Conservation (phyloP, 1,140 invertebrate genomes). For the Oryctes rhinoceros region DNA sequence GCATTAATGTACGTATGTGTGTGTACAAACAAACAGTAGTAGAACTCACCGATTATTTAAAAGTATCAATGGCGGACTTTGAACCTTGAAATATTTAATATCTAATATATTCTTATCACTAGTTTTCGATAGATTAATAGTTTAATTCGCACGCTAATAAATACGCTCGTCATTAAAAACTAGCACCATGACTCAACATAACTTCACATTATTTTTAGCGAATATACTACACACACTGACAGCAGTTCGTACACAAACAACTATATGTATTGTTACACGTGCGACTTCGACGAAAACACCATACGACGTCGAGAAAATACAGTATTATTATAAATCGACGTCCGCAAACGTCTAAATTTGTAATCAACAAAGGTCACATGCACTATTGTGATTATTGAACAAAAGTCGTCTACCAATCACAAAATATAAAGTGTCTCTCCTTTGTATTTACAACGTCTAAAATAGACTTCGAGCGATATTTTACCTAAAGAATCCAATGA, state of each 20-base stretch:
- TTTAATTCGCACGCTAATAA: conserved; percentile 36
- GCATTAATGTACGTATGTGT: not conserved
- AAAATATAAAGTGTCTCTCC: conserved; percentile 26
- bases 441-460: conserved; percentile 35
- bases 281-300: not conserved
- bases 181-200: conserved; percentile 39
- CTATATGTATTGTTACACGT: conserved; percentile 24
- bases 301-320: not conserved
- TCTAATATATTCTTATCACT: conserved; percentile 31
- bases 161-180: conserved; percentile 28
- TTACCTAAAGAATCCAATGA: conserved; percentile 17
- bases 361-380: conserved; percentile 48
- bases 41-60: conserved; percentile 33
- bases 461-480: conserved; percentile 17
- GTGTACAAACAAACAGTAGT: conserved; percentile 27
- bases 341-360: conserved; percentile 9
- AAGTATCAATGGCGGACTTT: conserved; percentile 30
- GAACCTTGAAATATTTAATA: conserved; percentile 38
- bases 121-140: conserved; percentile 36
- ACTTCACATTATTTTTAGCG: conserved; percentile 39
- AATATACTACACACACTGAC: conserved; percentile 4
- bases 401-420: conserved; percentile 42
- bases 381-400: conserved; percentile 46
- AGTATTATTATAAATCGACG: conserved; percentile 6
- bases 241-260: conserved; percentile 9